Evolutionary conservation across 2,113 vertebrate genomes (phyloP), one percentile per base, ranked within the genome.

Genomic region (Morone saxatilis): DNA sequence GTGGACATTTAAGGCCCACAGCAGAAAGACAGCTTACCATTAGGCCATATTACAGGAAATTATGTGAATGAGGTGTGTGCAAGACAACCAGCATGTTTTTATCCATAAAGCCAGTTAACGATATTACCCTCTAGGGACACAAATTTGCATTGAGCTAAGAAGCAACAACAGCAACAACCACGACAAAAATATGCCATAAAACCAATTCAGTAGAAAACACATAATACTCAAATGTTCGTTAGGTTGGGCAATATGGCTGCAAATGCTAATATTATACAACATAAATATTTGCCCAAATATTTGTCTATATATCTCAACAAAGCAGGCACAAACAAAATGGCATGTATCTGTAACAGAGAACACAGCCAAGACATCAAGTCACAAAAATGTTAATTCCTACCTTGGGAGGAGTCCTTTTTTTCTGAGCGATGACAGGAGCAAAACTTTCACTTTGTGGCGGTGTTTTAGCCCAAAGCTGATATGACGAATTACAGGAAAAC

Each of bases 351-450:
- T 13, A 6, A 31, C 54, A 68, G 9, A 43, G 0, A 53, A 43
- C 41, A 68, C 31, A 65, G 48, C 48, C 47, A 31, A 53, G 5
- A 25, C 8, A 56, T 17, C 16, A 47, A 22, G 9, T 48, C 31
- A 71, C 19, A 19, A 45, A 85, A 51, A 43, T 2, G 3, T 1
- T 19, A 0, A 5, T 25, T 68, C 66, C 38, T 79, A 85, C 79
- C 63, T 79, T 47, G 17, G 11, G 8, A 69, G 1, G 38, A 60
- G 54, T 45, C n/a, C 7, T 36, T 45, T 45, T 16, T 7, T 36
- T 36, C 1, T 2, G 4, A 48, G 63, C 31, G 31, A 3, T 19
- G 38, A 71, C 50, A 43, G 56, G 7, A 57, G 17, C 38, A 51
- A 22, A 47, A 51, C 48, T 50, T 57, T 51, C 31, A 6, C 22